Base-by-base conservation (phyloP, 2,797 vertebrate genomes). In the Vultur gryphus region DNA sequence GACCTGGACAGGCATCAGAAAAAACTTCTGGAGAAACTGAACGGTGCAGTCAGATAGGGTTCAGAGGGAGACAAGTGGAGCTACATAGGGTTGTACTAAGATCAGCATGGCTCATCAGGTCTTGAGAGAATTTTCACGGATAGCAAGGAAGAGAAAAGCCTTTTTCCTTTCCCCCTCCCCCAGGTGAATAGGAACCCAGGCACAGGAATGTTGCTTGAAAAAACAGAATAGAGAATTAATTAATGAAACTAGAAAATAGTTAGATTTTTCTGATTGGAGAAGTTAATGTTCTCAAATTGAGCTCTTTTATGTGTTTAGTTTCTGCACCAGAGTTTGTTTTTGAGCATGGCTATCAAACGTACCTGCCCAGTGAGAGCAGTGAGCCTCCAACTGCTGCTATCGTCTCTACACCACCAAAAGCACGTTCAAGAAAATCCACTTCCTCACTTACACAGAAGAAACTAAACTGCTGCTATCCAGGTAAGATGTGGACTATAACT, bases 391-490 rank as follows among this genome's bases (percentile, higher is more conserved):
- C 98, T 64, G 77, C 98, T 37, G 86, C 97, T 3, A 19, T 97
- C 0, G 48, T 98, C 84, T 84, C 98, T 3, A 97, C 99, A 80
- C 97, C 98, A 3, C 98, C 98, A 84, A 99, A 99, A 98, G 95
- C 98, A 9, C 98, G 98, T 25, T 97, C 98, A 90, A 99, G 98
- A 96, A 99, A 99, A 97, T 88, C 98, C 28, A 97, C 98, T 23
- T 97, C 98, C 7, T 96, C 98, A 0, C 93, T 98, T 52, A 96
- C 98, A 52, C 99, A 99, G 96, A 99, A 99, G 97, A 99, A 99
- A 93, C 98, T 99, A 35, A 98, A 97, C 96, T 99, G 99, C 97
- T 99, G 98, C 96, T 99, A 99, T 95, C 99, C 99, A 98, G 99
- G 99, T 99, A n/a, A 88, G 97, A 9, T 28, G 64, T 39, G 49